Percentiles rank a stretch among this genome's conserved stretches.
Evolutionary conservation across 1,140 invertebrate species (phyloP).

Genomic region (Drosophila mauritiana): DNA sequence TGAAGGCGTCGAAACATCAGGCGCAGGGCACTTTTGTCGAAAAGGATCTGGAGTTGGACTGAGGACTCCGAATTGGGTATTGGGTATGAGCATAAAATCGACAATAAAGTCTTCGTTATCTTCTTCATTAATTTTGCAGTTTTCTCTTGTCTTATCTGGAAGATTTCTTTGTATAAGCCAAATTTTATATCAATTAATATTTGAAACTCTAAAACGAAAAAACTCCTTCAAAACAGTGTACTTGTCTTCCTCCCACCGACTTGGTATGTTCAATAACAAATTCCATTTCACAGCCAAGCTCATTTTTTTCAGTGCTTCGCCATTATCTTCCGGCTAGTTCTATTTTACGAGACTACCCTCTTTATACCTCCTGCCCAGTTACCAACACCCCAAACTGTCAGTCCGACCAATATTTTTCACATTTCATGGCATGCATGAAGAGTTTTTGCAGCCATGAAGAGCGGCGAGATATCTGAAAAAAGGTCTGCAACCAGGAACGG

Average conservation of each 20-base stretch:
- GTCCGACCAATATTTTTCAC: slow-evolving; percentile 56
- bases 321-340: background rate
- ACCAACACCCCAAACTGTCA: background rate
- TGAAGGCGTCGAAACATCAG: slow-evolving; percentile 88
- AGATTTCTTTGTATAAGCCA: background rate
- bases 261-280: too few species aligned
- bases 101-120: background rate
- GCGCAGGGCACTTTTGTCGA: slow-evolving; percentile 59
- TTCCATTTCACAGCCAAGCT: too few species aligned
- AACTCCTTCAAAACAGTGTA: background rate
- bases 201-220: too few species aligned
- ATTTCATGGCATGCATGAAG: slow-evolving; percentile 69
- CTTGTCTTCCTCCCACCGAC: background rate
- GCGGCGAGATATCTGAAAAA: slow-evolving; percentile 19
- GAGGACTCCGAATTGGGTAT: background rate
- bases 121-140: background rate
- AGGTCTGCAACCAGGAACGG: slow-evolving; percentile 3
- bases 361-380: background rate
- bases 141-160: background rate
- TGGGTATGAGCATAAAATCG: background rate
- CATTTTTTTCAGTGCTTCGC: background rate
- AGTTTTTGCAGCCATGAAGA: slow-evolving; percentile 43
- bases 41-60: slow-evolving; percentile 58
- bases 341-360: background rate
- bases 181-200: too few species aligned